Evolutionary conservation across 30 jellyfish, hydroid and myxozoan genomes (phyloP).

Genomic region (Chrysaora quinquecirrha): DNA sequence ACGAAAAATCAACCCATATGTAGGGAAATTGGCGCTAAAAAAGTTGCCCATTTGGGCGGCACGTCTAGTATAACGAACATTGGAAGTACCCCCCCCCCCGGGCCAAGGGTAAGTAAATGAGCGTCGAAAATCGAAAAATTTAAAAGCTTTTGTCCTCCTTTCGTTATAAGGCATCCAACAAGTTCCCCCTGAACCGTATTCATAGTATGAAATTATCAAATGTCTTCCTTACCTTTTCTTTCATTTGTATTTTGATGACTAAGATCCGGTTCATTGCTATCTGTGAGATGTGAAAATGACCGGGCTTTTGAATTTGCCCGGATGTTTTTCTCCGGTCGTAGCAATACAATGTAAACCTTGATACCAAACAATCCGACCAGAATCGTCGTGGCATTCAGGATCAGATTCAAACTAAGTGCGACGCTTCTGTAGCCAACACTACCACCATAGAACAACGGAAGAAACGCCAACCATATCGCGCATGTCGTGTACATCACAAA

Average conservation of each 20-base stretch:
- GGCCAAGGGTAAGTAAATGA: too few relatives aligned
- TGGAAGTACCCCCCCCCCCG: too few relatives aligned
- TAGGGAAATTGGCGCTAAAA: too few relatives aligned
- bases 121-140: too few relatives aligned
- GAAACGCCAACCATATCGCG: slow-evolving; percentile 86
- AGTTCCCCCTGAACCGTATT: too few relatives aligned
- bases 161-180: too few relatives aligned
- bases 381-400: slow-evolving; percentile 77
- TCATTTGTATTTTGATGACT: not conserved
- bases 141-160: too few relatives aligned
- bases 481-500: slow-evolving; percentile 92
- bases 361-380: slow-evolving; percentile 87
- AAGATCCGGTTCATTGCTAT: not conserved
- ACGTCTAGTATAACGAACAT: too few relatives aligned
- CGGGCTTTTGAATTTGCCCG: slow-evolving; percentile 84
- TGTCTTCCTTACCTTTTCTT: too few relatives aligned
- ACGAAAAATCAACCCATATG: too few relatives aligned
- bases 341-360: slow-evolving; percentile 76
- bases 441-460: slow-evolving; percentile 84
- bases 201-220: too few relatives aligned
- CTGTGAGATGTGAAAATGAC: slow-evolving; percentile 59
- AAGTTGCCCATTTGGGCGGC: too few relatives aligned
- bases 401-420: slow-evolving; percentile 63
- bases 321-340: slow-evolving; percentile 86
- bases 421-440: slow-evolving; percentile 73